Conservation (phyloP, 2,888 invertebrate genomes). For the Bhutanitis thaidina region DNA sequence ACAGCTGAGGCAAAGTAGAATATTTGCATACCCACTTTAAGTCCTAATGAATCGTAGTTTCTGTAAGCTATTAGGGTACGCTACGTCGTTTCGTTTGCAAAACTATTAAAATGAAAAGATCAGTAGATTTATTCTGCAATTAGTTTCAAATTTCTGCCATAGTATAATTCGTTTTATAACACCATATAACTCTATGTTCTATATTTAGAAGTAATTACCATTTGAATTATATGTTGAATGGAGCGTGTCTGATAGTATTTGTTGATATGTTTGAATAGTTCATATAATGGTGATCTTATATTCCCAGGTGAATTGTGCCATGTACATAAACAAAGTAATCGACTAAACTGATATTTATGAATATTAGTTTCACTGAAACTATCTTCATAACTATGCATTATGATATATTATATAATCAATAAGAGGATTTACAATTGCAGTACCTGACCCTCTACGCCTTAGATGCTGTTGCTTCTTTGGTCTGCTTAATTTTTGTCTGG, state of each 20-base stretch:
- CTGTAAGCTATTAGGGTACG: not conserved
- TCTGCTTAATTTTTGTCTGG: too few species aligned
- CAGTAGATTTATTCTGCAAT: not conserved
- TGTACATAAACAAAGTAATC: too few species aligned
- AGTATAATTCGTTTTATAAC: not conserved
- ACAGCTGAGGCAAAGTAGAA: slow-evolving; percentile 1
- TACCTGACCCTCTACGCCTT: too few species aligned
- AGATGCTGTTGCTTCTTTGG: too few species aligned
- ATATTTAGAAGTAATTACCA: slow-evolving; percentile 2
- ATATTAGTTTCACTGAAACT: too few species aligned
- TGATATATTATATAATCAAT: too few species aligned
- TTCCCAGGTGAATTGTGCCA: too few species aligned
- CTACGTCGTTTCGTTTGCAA: not conserved
- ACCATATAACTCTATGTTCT: not conserved
- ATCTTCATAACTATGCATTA: too few species aligned
- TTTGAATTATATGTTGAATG: slow-evolving; percentile 3
- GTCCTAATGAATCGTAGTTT: not conserved
- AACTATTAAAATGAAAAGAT: not conserved
- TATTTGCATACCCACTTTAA: slow-evolving; percentile 15
- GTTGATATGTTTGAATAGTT: slow-evolving; percentile 17
- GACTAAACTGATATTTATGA: too few species aligned
- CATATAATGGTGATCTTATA: slow-evolving; percentile 21
- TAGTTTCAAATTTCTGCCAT: not conserved
- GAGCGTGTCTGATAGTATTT: not conserved
- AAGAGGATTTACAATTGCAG: too few species aligned